A percentile compares a stretch with the other conserved stretches of the same genome.
Evolutionary conservation across 2,797 vertebrate species (phyloP).

Genomic region (Silurus aristotelis): DNA sequence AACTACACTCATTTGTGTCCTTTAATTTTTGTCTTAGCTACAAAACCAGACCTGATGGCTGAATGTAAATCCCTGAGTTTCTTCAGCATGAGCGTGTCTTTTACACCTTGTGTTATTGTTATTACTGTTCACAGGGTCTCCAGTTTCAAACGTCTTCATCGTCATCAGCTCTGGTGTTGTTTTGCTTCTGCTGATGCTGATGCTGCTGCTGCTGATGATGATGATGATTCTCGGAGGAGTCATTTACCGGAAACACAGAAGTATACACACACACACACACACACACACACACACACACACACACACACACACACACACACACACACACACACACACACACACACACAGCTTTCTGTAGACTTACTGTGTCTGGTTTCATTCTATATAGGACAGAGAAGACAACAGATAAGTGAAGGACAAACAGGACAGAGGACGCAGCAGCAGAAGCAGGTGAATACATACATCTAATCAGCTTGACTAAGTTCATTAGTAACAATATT

Average conservation of each 20-base stretch:
- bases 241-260: conserved; percentile 7
- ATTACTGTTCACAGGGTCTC: too few species aligned
- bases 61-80: too few species aligned
- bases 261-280: conserved; percentile 12
- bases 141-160: not conserved
- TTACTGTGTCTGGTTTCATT: too few species aligned
- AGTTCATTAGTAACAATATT: not conserved
- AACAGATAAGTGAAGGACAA: not conserved
- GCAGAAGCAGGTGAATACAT: not conserved
- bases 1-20: too few species aligned
- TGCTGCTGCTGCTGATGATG: not conserved
- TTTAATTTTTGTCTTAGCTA: too few species aligned
- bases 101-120: too few species aligned
- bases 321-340: too few species aligned
- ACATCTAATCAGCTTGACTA: not conserved
- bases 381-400: not conserved
- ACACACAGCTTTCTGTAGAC: not conserved
- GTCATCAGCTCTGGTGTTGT: not conserved
- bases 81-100: not conserved
- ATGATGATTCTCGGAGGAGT: not conserved
- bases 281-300: not conserved
- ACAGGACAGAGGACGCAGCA: conserved; percentile 1
- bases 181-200: not conserved
- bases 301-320: not conserved
- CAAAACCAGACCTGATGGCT: too few species aligned